These are phyloP conservation scores for Phalangium opilio DNA, from an alignment of 2,888 invertebrate species.

Conservation along the genomic window DNA sequence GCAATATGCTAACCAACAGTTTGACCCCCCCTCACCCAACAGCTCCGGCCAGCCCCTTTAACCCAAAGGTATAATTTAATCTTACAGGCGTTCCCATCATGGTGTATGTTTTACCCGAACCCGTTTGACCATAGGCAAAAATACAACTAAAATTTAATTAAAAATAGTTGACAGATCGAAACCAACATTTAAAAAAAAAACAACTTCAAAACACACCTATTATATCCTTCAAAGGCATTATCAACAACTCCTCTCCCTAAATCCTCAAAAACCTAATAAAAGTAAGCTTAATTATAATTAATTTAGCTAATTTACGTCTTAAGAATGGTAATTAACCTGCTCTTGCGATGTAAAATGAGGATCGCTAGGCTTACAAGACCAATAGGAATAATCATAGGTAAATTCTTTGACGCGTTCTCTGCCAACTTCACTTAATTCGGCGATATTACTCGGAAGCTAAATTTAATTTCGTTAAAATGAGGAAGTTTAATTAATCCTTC, in stretches of 20 bases:
- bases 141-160: constrained; percentile 46
- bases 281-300: too few species aligned
- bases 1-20: too few species aligned
- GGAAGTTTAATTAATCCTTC: too few species aligned
- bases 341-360: constrained; percentile 63
- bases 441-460: too few species aligned
- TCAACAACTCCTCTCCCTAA: constrained; percentile 61
- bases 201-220: constrained; percentile 28
- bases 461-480: too few species aligned
- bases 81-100: constrained; percentile 67
- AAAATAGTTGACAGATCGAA: too few species aligned
- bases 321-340: too few species aligned
- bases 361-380: constrained; percentile 58
- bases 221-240: constrained; percentile 68
- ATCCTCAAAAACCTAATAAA: constrained; percentile 36
- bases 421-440: constrained; percentile 24
- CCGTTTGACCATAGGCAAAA: constrained; percentile 81
- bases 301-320: too few species aligned
- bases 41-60: too few species aligned
- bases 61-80: too few species aligned
- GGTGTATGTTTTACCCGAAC: constrained; percentile 77
- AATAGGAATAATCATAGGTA: constrained; percentile 77
- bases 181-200: too few species aligned
- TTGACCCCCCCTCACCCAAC: too few species aligned
- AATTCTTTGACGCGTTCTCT: constrained; percentile 63